Conservation (phyloP, 2,113 vertebrate genomes). For the Pyrgilauda ruficollis region DNA sequence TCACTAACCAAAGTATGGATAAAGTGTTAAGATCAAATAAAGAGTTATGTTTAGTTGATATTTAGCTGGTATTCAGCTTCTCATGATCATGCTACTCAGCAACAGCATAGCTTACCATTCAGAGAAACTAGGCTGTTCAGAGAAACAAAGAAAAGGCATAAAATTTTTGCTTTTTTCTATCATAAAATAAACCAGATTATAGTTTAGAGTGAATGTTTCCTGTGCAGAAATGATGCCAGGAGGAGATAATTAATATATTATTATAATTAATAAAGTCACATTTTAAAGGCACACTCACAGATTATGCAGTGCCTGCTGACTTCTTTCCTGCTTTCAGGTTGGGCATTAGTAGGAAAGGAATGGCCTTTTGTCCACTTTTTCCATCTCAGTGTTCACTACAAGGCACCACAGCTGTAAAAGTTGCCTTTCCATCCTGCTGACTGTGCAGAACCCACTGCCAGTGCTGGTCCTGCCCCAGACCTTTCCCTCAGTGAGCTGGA, state of each 20-base stretch:
- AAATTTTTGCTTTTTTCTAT: background rate
- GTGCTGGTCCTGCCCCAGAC: background rate
- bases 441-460: slow-evolving; percentile 22
- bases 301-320: background rate
- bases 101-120: background rate
- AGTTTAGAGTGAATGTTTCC: background rate
- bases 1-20: background rate
- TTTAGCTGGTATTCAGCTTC: background rate
- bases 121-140: background rate
- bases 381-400: background rate
- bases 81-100: background rate
- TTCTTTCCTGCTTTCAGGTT: background rate
- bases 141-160: background rate
- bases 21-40: background rate
- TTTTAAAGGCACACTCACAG: background rate
- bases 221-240: background rate
- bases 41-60: background rate
- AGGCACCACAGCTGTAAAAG: background rate
- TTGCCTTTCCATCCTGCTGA: background rate
- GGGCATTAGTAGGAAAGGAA: background rate
- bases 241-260: background rate
- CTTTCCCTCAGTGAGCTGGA: background rate
- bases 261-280: background rate
- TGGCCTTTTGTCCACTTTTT: background rate
- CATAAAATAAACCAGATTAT: background rate